A percentile compares a stretch with the other conserved stretches of the same genome.
Conservation (phyloP, 1,140 invertebrate genomes). For the Acromyrmex charruanus region DNA sequence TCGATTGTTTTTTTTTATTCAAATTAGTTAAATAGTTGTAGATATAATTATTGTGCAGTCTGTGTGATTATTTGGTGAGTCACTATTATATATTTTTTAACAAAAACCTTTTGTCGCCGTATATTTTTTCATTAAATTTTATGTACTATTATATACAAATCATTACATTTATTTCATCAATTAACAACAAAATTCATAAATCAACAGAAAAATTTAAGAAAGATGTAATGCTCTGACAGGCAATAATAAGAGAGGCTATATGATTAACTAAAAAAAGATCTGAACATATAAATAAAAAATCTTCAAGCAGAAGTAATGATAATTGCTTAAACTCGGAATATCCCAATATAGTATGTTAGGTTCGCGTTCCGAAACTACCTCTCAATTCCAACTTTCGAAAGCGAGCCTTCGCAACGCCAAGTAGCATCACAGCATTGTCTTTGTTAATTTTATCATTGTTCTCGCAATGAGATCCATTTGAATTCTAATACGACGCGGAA, state of each 20-base stretch:
- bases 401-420: conserved; percentile 58
- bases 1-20: background rate
- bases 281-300: conserved; percentile 41
- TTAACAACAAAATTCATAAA: background rate
- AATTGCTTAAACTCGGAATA: conserved; percentile 46
- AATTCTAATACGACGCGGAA: conserved; percentile 80
- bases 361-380: conserved; percentile 60
- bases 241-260: background rate
- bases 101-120: background rate
- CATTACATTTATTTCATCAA: background rate
- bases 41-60: background rate
- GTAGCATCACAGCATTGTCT: conserved; percentile 74
- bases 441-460: conserved; percentile 84
- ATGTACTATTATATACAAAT: background rate
- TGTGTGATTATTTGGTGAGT: background rate
- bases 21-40: background rate
- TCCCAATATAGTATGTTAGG: conserved; percentile 41
- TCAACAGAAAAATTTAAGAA: background rate
- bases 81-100: too few relatives aligned
- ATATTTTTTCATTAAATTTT: background rate
- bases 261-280: background rate
- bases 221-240: too few relatives aligned
- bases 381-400: conserved; percentile 75
- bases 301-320: conserved; percentile 68
- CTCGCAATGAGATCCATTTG: conserved; percentile 82